These are phyloP conservation scores for Alviniconcha marisindica DNA, from an alignment of 1,140 invertebrate genomes.

Conservation along the genomic window DNA sequence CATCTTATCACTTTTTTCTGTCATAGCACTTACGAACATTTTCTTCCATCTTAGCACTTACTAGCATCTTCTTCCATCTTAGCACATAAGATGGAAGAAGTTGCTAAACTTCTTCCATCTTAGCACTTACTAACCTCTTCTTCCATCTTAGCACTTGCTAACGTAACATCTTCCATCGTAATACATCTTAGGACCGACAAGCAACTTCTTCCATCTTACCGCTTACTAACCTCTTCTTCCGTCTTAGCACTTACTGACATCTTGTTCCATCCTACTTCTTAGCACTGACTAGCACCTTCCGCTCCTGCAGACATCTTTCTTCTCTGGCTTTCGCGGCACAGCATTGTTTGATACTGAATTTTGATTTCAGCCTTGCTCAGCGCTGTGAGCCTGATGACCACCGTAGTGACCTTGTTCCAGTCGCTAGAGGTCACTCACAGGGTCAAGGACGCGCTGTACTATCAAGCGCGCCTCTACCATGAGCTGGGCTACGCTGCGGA, in stretches of 20 bases:
- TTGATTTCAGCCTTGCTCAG: conserved; percentile 73
- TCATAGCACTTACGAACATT: too few relatives aligned
- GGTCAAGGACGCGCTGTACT: conserved; percentile 81
- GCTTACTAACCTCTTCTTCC: background rate
- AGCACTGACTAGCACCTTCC: background rate
- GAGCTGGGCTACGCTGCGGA: conserved; percentile 65
- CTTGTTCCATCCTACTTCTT: background rate
- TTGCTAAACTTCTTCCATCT: too few relatives aligned
- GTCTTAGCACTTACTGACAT: background rate
- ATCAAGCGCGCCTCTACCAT: conserved; percentile 69
- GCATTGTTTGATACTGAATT: too few relatives aligned
- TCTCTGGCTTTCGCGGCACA: background rate
- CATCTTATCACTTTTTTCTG: too few relatives aligned
- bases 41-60: too few relatives aligned
- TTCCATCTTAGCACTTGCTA: too few relatives aligned
- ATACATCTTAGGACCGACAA: too few relatives aligned
- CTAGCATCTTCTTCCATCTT: too few relatives aligned
- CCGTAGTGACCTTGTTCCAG: conserved; percentile 83
- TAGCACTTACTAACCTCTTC: too few relatives aligned
- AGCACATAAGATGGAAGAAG: too few relatives aligned
- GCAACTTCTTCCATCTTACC: too few relatives aligned
- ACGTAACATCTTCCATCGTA: too few relatives aligned
- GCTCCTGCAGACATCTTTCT: background rate
- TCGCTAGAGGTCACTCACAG: conserved; percentile 85
- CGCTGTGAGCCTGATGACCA: conserved; percentile 81